phyloP scores from a whole-genome alignment of 2,113 vertebrate genomes.

The Phyllostomus discolor region DNA sequence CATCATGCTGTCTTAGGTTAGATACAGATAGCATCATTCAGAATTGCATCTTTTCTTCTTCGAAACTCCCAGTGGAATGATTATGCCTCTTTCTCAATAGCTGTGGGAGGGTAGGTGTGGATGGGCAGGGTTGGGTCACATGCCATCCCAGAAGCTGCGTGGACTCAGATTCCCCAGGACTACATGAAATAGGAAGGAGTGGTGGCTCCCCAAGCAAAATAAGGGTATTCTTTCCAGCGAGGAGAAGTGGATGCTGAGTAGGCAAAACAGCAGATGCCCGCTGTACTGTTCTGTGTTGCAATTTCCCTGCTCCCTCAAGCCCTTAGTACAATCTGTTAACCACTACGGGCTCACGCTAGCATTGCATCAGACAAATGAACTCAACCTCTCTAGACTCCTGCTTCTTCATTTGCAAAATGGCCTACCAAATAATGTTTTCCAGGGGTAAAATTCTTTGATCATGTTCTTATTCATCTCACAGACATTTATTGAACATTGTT shows the following conservation, averaged over 20 bases:
- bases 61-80: neutral
- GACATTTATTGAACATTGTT: neutral
- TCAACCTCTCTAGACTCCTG: neutral
- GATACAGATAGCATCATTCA: neutral
- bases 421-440: neutral
- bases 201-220: neutral
- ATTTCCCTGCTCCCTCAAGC: neutral
- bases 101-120: neutral
- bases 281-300: neutral
- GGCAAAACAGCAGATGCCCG: neutral
- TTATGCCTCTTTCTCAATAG: neutral
- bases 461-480: neutral
- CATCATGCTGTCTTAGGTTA: neutral
- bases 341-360: neutral
- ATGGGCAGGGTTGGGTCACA: neutral
- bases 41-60: constrained; percentile 12
- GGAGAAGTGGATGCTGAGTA: neutral
- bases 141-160: neutral
- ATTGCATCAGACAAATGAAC: neutral
- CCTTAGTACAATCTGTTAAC: neutral
- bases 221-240: neutral
- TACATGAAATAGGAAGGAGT: neutral
- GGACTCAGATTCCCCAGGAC: neutral
- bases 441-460: constrained; percentile 8
- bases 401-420: constrained; percentile 8